These are phyloP conservation scores for Monarcha castaneiventris DNA, from an alignment of 2,113 vertebrate species.

Conservation along the genomic window DNA sequence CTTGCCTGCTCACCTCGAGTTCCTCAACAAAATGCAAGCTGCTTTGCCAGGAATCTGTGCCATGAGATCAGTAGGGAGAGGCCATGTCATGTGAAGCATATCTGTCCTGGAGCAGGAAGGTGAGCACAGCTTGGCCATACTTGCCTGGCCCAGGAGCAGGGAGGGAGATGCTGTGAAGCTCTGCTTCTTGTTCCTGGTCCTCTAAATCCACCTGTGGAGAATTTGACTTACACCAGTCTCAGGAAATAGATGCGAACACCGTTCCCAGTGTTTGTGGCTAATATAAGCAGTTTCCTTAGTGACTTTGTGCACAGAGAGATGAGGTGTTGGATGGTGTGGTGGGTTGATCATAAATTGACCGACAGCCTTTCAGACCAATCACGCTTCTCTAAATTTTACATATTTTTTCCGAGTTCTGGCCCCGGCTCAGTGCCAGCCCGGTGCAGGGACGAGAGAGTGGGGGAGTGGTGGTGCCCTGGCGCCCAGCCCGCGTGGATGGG, in stretches of 20 bases:
- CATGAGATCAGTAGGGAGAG: fast-evolving
- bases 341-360: no score
- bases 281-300: background rate
- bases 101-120: background rate
- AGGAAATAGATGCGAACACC: background rate
- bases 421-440: no score
- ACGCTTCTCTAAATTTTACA: no score
- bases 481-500: no score
- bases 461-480: no score
- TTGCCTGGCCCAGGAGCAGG: background rate
- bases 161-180: background rate
- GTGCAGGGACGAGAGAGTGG: no score
- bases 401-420: no score
- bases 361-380: no score
- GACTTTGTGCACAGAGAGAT: background rate
- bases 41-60: background rate
- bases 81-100: fast-evolving
- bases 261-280: background rate
- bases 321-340: background rate
- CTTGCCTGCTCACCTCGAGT: background rate
- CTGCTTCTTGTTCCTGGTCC: background rate
- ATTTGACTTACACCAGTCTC: background rate
- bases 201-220: background rate
- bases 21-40: background rate
- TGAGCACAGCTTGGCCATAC: background rate